Base-by-base conservation (phyloP, 1,140 invertebrate genomes). In the Drosophila nigrodunni region DNA sequence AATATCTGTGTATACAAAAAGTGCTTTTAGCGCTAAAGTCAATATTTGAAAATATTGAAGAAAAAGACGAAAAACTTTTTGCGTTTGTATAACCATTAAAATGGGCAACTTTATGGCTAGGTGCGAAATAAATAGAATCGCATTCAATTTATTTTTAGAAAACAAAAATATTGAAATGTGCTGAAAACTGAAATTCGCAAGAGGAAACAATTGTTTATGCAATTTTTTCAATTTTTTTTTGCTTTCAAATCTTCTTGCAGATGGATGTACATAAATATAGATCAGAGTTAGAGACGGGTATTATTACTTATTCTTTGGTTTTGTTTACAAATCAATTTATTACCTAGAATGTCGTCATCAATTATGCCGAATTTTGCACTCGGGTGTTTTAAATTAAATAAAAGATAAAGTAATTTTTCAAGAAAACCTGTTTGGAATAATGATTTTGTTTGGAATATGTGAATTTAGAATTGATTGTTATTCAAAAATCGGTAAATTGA, bases 141-240 rank as follows among this genome's bases (percentile, higher is more conserved):
- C 74, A 87, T 49, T 25, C 25, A 69, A 71, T 61, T 67, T 67
- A 78, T 74, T 79, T 67, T 46, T 71, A 35, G 67, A 21, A n/a
- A 15, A 35, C 41, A 49, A 76, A 77, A 58, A 70, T 65, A 65
- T 70, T 71, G 72, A 49, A 71, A 68, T 50, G 58, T 68, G 68
- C 58, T 72, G 74, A 86, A 75, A 77, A 57, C 21, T 35, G 65
- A 64, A 37, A 65, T 77, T 54, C 34, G 44, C 44, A 35, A 78
- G 41, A 81, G 83, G 83, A 87, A 83, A 75, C 59, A 66, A 66
- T 67, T 88, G 83, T 83, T 88, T 88, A 83, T 88, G 69, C 76
- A 71, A 82, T 15, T 34, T 68, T 44, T 73, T 66, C 78, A 15
- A 0, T 72, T 74, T 50, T 13, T 25, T 8, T 52, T 52, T 35